Conservation (phyloP, 2,113 vertebrate species). For the Phasianus colchicus region DNA sequence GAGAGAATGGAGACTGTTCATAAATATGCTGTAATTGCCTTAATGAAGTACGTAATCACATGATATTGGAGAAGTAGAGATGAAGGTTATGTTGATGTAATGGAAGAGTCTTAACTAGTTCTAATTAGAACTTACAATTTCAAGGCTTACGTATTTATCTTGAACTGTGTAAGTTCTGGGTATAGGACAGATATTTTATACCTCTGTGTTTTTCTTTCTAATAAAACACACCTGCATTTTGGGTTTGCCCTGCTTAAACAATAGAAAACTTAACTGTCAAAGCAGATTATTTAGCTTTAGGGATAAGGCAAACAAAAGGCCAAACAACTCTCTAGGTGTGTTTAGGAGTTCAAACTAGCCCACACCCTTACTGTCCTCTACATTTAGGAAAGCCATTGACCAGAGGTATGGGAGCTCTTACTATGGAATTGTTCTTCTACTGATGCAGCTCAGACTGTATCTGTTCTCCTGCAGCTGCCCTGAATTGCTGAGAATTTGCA, state of each 20-base stretch:
- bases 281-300: not conserved
- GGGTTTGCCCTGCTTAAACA: not conserved
- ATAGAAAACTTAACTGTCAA: not conserved
- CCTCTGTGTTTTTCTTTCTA: not conserved
- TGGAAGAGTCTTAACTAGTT: conserved; percentile 29
- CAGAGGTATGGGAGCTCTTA: not conserved
- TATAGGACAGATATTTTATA: not conserved
- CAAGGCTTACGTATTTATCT: not conserved
- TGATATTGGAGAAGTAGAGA: conserved; percentile 5
- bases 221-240: not conserved
- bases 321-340: not conserved
- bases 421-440: not conserved
- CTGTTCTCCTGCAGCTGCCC: not conserved
- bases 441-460: not conserved
- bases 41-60: conserved; percentile 54
- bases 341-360: not conserved
- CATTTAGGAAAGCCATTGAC: not conserved
- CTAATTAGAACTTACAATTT: conserved; percentile 4
- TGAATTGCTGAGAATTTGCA: not conserved
- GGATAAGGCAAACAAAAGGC: not conserved
- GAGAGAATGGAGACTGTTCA: conserved; percentile 5
- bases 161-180: not conserved
- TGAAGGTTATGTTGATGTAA: conserved; percentile 26
- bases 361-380: not conserved
- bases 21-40: conserved; percentile 60